Conservation (phyloP, 2,797 vertebrate species). For the Dryobates pubescens region DNA sequence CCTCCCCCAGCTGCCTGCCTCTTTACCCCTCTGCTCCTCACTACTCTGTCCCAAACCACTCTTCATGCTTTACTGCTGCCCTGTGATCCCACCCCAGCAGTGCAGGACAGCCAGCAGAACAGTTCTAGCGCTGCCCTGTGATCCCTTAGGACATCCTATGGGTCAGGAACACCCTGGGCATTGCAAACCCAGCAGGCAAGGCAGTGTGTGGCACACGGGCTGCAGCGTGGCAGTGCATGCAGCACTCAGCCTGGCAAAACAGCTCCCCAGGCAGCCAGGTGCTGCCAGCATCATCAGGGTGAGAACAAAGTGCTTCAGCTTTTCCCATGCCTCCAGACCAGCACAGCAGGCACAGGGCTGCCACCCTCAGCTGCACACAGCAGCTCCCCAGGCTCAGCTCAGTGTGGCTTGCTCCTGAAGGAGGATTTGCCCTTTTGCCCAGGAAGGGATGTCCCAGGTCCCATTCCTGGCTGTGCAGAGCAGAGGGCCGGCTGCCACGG, state of each 20-base stretch:
- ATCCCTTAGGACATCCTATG: neutral
- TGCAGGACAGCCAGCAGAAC: neutral
- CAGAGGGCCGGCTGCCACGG: neutral
- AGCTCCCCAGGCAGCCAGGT: neutral
- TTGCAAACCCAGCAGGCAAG: neutral
- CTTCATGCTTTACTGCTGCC: neutral
- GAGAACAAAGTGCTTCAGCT: neutral
- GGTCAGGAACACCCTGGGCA: neutral
- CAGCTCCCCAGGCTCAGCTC: neutral
- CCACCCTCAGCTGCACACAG: accelerated
- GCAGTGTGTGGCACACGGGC: accelerated
- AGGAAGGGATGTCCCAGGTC: neutral
- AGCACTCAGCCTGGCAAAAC: neutral
- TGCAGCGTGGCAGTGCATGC: accelerated
- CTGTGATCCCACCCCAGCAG: neutral
- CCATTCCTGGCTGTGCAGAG: neutral
- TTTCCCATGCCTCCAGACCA: neutral
- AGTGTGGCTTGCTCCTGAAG: neutral
- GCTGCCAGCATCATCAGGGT: neutral
- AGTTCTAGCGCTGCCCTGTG: neutral
- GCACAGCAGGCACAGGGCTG: neutral
- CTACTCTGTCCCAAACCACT: neutral
- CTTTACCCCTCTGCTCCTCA: no score
- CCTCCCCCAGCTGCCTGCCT: no score
- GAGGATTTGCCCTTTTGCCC: neutral